These are phyloP conservation scores for Oreohelix idahoensis DNA, from an alignment of 1,140 invertebrate genomes.

Conservation along the genomic window DNA sequence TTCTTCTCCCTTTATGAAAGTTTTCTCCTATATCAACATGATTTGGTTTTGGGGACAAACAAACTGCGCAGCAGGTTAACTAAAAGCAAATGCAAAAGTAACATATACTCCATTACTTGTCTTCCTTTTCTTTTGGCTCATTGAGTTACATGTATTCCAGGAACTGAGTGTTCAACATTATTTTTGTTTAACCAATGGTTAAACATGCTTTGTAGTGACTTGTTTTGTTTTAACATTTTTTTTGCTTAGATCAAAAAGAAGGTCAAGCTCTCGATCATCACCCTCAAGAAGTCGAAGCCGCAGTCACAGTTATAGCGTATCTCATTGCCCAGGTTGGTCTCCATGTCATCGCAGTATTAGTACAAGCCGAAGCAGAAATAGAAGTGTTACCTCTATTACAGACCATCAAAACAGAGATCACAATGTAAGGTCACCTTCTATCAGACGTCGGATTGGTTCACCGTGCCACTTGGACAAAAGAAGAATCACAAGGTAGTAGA, in stretches of 20 bases:
- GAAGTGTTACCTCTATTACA: neutral
- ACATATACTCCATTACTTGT: too few relatives aligned
- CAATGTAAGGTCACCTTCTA: neutral
- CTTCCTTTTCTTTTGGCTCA: too few relatives aligned
- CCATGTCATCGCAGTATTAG: neutral
- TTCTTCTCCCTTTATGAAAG: too few relatives aligned
- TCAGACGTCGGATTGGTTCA: neutral
- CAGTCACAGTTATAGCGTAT: neutral
- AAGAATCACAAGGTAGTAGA: constrained; percentile 7
- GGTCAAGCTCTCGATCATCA: neutral
- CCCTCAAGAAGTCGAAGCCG: neutral
- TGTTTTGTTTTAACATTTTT: too few relatives aligned
- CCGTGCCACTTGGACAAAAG: neutral
- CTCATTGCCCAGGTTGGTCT: neutral
- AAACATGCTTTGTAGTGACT: too few relatives aligned
- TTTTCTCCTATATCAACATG: too few relatives aligned
- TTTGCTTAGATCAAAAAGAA: neutral
- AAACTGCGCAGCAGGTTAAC: too few relatives aligned
- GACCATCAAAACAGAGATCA: neutral
- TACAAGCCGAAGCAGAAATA: neutral
- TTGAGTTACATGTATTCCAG: too few relatives aligned
- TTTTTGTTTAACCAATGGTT: too few relatives aligned
- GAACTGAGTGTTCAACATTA: too few relatives aligned
- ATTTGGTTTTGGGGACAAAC: too few relatives aligned
- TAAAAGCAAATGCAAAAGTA: too few relatives aligned